A percentile compares a stretch with the other conserved stretches of the same genome.
Conservation (phyloP, 2,888 invertebrate species). For the Thyatira batis region DNA sequence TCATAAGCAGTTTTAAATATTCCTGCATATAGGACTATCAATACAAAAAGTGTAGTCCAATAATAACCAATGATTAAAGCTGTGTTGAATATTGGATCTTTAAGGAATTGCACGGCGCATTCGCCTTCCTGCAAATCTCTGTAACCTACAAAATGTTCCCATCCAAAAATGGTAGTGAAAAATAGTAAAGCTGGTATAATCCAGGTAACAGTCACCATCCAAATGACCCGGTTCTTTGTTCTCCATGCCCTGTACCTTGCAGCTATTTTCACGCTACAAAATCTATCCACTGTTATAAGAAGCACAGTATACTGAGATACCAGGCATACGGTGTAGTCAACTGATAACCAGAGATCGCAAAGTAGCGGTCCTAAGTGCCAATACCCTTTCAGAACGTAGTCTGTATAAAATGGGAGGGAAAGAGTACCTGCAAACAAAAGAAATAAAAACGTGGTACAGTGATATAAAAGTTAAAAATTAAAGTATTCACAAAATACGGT, state of each 20-base stretch:
- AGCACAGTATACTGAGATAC: constrained; percentile 99
- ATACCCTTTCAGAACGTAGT: constrained; percentile 97
- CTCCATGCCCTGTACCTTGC: constrained; percentile 98
- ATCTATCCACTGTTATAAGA: constrained; percentile 98
- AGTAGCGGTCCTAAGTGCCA: constrained; percentile 98
- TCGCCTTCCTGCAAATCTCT: constrained; percentile 93
- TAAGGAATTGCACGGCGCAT: constrained; percentile 98
- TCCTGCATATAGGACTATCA: constrained; percentile 97
- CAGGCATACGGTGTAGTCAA: constrained; percentile 99
- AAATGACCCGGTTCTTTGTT: constrained; percentile 95
- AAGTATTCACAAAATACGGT: too few relatives aligned
- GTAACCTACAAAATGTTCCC: constrained; percentile 98
- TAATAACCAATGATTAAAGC: constrained; percentile 98
- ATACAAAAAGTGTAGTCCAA: constrained; percentile 97
- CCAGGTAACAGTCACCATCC: constrained; percentile 98
- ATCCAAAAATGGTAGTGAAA: constrained; percentile 99
- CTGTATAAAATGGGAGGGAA: constrained; percentile 99
- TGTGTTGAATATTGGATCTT: constrained; percentile 98
- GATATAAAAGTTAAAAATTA: background rate
- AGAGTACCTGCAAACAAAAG: constrained; percentile 88
- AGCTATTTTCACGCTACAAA: constrained; percentile 99
- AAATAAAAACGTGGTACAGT: constrained; percentile 21
- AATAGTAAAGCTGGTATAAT: constrained; percentile 97
- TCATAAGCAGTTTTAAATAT: constrained; percentile 98
- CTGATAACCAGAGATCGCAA: constrained; percentile 98